phyloP scores from a whole-genome alignment of 2,888 invertebrate genomes.

The Zaprionus obscuricornis region DNA sequence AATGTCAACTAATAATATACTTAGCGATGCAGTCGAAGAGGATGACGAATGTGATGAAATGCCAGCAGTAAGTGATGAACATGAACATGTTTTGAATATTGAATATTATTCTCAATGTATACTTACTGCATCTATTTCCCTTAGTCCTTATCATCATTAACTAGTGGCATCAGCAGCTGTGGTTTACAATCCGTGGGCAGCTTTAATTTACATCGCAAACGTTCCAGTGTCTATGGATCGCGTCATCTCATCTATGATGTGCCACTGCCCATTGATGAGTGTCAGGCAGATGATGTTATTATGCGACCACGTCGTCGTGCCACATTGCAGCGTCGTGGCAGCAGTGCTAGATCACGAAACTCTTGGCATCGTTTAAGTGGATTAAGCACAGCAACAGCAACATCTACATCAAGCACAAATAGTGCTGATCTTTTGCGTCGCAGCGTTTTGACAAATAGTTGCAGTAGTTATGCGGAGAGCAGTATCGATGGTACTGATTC shows the following conservation, averaged over 20 bases:
- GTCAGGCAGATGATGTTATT: conserved; percentile 84
- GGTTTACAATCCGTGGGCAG: conserved; percentile 48
- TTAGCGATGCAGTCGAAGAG: conserved; percentile 41
- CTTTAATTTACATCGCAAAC: conserved; percentile 83
- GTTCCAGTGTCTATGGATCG: conserved; percentile 85
- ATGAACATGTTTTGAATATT: neutral
- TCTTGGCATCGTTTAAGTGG: conserved; percentile 73
- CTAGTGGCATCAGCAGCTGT: conserved; percentile 36
- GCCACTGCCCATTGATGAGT: conserved; percentile 86
- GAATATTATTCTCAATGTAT: too few species aligned
- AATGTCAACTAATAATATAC: conserved; percentile 29
- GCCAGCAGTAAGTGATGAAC: conserved; percentile 53
- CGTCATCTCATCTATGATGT: conserved; percentile 86
- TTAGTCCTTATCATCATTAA: conserved; percentile 37
- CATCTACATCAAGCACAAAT: conserved; percentile 65
- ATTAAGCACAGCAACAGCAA: conserved; percentile 68
- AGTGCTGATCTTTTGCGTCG: conserved; percentile 69
- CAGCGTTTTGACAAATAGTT: conserved; percentile 72
- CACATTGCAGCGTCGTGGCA: conserved; percentile 46
- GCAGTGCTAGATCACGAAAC: conserved; percentile 54
- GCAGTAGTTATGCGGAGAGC: conserved; percentile 72
- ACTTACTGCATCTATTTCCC: neutral
- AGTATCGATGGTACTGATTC: conserved; percentile 56
- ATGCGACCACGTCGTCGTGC: conserved; percentile 75
- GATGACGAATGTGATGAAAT: conserved; percentile 65